Conservation (phyloP, 2,888 invertebrate genomes). For the Entomobrya multifasciata region DNA sequence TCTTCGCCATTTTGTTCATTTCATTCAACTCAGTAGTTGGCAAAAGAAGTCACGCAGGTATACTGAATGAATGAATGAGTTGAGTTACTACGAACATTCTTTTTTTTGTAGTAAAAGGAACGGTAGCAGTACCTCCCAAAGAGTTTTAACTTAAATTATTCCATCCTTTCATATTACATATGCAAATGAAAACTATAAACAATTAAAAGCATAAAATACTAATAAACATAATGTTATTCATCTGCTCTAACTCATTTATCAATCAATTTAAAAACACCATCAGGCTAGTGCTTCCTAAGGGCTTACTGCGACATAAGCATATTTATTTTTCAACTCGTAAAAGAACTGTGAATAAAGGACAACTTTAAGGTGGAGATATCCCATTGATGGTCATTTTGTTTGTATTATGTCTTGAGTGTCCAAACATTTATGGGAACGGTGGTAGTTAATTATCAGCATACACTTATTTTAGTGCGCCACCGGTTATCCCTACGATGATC, state of each 20-base stretch:
- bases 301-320: no score
- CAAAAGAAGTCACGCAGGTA: background rate
- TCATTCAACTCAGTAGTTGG: no score
- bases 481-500: background rate
- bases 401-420: background rate
- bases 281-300: no score
- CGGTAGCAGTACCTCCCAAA: constrained; percentile 48
- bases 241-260: no score
- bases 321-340: no score
- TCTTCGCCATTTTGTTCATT: no score
- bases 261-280: no score
- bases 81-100: no score
- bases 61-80: no score
- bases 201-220: background rate
- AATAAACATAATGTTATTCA: background rate
- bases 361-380: no score
- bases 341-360: no score
- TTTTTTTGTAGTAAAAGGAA: background rate
- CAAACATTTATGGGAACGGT: no score
- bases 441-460: background rate
- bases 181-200: background rate
- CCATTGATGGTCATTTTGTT: background rate
- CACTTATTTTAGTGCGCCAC: background rate
- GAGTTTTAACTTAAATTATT: constrained; percentile 2
- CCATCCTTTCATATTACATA: background rate